Percentiles rank a stretch among this genome's conserved stretches.
Evolutionary conservation across 1,140 invertebrate genomes (phyloP).

Genomic region (Dolichoris vasculosae): DNA sequence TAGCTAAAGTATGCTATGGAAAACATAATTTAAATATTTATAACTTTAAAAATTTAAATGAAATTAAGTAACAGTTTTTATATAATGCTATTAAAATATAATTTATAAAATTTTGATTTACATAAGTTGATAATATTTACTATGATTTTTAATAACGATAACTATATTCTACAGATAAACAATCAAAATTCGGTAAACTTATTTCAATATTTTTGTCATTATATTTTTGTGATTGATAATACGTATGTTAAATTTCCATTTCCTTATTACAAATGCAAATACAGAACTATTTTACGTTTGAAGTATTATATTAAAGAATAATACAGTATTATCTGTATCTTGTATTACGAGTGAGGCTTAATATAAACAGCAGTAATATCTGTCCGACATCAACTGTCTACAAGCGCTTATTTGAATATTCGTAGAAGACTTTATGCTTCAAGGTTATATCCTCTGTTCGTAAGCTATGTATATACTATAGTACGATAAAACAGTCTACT

Average conservation of each 20-base stretch:
- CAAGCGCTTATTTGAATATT: constrained; percentile 22
- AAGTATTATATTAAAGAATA: not conserved
- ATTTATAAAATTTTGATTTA: not conserved
- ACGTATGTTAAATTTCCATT: too few relatives aligned
- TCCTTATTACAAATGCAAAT: not conserved
- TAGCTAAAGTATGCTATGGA: not conserved
- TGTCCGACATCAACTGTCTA: constrained; percentile 9
- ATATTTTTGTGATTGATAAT: too few relatives aligned
- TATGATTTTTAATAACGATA: too few relatives aligned
- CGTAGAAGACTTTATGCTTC: not conserved
- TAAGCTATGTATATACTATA: not conserved
- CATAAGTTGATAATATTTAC: too few relatives aligned
- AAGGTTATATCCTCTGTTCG: constrained; percentile 9
- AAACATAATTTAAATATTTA: not conserved
- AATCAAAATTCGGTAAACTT: too few relatives aligned
- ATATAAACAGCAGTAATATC: constrained; percentile 8
- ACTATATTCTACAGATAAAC: too few relatives aligned
- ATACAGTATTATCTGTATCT: not conserved
- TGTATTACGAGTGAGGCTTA: constrained; percentile 10
- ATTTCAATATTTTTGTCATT: too few relatives aligned
- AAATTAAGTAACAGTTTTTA: not conserved
- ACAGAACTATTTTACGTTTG: not conserved
- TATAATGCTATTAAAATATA: not conserved
- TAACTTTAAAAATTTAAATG: not conserved
- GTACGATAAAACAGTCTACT: not conserved